Base-by-base conservation (phyloP, 53 echinoderm and acorn worm species). In the Henricia sp. region DNA sequence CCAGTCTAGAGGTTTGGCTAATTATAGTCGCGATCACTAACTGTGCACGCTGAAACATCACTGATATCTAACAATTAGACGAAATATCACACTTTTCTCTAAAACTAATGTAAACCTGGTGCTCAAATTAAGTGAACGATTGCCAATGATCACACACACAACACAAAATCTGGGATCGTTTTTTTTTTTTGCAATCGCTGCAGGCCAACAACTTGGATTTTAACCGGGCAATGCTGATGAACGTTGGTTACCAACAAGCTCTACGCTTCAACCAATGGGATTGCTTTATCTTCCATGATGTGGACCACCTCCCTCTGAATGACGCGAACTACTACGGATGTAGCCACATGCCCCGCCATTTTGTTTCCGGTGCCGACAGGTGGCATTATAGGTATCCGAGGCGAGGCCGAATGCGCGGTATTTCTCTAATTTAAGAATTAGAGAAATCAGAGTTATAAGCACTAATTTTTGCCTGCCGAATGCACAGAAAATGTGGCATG, bases 231-330 rank as follows among this genome's bases (percentile, higher is more conserved):
- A 92, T 88, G 92, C 28, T 92, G 59, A 88, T 92, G 92, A 92
- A 92, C 50, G 85, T 92, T 9, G 92, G 92, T 6, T 92, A 85
- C 59, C 78, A 80, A 4, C 89, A 92, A 75, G 88, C 92, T 1
- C 68, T 93, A 19, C 90, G 90, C 43, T 88, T 91, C 52, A 93
- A 70, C 39, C 60, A 57, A n/a, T 93, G 91, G 91, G 93, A 93
- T 78, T 93, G 93, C 56, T 93, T 88, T 35, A 84, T 93, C 25
- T 93, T 90, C 69, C 93, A 93, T 35, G 93, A 93, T 25, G 90
- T 93, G 44, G 93, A 93, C 51, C 93, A 93, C 53, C 72, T 93
- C 25, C 86, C 93, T n/a, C 42, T 90, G 55, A 93, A 91, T 43
- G 48, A 67, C 29, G 88, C 84, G 46, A 93, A 93, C 43, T 91